Base-by-base conservation (phyloP, 2,797 vertebrate genomes). In the Malurus splendens region DNA sequence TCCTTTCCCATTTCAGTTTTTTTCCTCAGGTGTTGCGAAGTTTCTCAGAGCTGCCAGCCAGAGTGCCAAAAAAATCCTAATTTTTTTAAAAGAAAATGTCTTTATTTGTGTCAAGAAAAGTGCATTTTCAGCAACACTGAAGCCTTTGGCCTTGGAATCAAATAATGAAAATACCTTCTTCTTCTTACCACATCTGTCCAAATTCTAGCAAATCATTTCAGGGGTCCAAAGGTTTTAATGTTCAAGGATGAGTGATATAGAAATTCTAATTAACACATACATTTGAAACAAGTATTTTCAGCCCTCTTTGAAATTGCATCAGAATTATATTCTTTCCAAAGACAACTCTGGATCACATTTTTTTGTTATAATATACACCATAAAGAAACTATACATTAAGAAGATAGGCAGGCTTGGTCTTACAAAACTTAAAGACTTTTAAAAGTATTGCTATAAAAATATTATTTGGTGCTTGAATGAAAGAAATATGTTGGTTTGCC, bases 31-130 rank as follows among this genome's bases (percentile, higher is more conserved):
- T 71, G 51, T 39, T 67, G n/a, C 16, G 28, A 93, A 89, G 47
- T 74, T 88, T 90, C 74, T 91, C 23, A 84, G 70, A 71, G 60
- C 44, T 88, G 75, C 65, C 90, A 93, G 67, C 28, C 67, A 57
- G 36, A 50, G 7, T 38, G 71, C 68, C 57, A 90, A 87, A 90
- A 86, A 76, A 54, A 47, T 18, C 42, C 36, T 54, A 24, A 76
- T 88, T 88, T 86, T 90, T 10, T 78, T 82, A 38, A 54, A 33
- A 87, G 36, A 85, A 89, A 73, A 73, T 30, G 14, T 57, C 28
- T 74, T 70, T 56, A 41, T 86, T 82, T 92, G 59, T 77, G 88
- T 77, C 86, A 87, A 90, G 68, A 86, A 88, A 84, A 55, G 12
- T 55, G 57, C 68, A 32, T 91, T 91, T 93, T 60, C 75, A 77